Conservation (phyloP, 37 sponge, comb jelly and placozoan species). For the Beroe forskalii region DNA sequence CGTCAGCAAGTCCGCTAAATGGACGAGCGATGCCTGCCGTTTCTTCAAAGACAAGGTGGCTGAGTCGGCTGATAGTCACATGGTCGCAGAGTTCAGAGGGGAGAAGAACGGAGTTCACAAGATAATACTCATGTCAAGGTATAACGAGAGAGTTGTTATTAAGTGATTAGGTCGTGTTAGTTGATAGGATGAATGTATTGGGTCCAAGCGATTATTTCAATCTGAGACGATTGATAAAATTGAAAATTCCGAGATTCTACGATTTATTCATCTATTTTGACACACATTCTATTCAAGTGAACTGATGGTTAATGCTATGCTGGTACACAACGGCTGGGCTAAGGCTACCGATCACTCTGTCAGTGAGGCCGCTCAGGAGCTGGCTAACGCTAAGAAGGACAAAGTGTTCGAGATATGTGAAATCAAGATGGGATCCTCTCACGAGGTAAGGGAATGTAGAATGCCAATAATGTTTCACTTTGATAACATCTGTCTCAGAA, state of each 20-base stretch:
- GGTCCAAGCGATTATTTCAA: too few species aligned
- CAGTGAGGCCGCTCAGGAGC: not conserved
- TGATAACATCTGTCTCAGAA: too few species aligned
- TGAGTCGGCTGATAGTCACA: not conserved
- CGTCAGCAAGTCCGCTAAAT: not conserved
- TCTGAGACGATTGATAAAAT: too few species aligned
- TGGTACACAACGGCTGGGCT: slow-evolving; percentile 3
- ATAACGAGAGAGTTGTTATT: too few species aligned
- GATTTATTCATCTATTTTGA: not conserved
- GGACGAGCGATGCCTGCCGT: not conserved
- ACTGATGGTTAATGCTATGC: not conserved
- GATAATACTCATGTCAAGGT: slow-evolving; percentile 40
- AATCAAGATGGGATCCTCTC: too few species aligned
- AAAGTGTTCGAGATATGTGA: too few species aligned
- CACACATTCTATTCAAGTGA: not conserved
- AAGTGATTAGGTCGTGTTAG: not conserved
- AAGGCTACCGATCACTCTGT: not conserved
- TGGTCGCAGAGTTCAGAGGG: slow-evolving; percentile 9
- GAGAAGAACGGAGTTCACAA: not conserved
- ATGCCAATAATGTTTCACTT: too few species aligned
- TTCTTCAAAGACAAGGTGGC: slow-evolving; percentile 10
- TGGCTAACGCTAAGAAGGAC: not conserved
- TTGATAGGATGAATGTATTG: too few species aligned
- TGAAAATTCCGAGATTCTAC: too few species aligned
- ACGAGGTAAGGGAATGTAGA: too few species aligned